Conservation (phyloP, 2,888 invertebrate genomes). For the Drosophila percnosoma region DNA sequence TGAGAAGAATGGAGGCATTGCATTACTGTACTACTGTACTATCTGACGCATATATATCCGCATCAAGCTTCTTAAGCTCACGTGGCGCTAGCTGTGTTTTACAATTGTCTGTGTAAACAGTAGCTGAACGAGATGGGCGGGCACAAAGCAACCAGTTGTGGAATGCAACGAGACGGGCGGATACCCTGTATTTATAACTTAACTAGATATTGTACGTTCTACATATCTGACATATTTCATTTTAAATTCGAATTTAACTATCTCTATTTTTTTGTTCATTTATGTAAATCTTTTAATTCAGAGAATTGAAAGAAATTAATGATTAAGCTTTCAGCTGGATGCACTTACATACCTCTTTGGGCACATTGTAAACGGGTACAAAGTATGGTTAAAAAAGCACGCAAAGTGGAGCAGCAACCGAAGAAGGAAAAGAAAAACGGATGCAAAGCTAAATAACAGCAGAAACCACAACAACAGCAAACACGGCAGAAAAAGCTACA, state of each 20-base stretch:
- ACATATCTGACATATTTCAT: background rate
- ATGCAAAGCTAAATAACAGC: conserved; percentile 45
- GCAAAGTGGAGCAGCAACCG: conserved; percentile 40
- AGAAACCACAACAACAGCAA: conserved; percentile 49
- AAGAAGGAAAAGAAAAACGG: conserved; percentile 15
- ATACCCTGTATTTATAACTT: background rate
- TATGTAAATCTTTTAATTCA: background rate
- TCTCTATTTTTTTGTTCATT: background rate
- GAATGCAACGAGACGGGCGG: background rate
- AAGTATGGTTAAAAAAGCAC: conserved; percentile 17
- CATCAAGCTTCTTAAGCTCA: conserved; percentile 49
- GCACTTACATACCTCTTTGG: background rate
- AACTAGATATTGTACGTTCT: background rate
- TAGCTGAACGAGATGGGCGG: conserved; percentile 25
- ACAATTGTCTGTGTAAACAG: conserved; percentile 58
- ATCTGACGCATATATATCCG: conserved; percentile 13
- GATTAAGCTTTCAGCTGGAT: background rate
- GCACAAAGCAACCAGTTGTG: conserved; percentile 5
- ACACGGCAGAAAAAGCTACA: conserved; percentile 24
- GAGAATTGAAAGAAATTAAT: background rate
- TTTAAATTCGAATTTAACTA: background rate
- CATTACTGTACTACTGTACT: conserved; percentile 46
- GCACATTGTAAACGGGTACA: background rate
- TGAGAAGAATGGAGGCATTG: conserved; percentile 25
- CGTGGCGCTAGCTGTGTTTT: conserved; percentile 54